Percentiles rank a stretch among this genome's conserved stretches.
These are phyloP conservation scores for Acronicta alni DNA, from an alignment of 2,888 invertebrate species.

Conservation along the genomic window DNA sequence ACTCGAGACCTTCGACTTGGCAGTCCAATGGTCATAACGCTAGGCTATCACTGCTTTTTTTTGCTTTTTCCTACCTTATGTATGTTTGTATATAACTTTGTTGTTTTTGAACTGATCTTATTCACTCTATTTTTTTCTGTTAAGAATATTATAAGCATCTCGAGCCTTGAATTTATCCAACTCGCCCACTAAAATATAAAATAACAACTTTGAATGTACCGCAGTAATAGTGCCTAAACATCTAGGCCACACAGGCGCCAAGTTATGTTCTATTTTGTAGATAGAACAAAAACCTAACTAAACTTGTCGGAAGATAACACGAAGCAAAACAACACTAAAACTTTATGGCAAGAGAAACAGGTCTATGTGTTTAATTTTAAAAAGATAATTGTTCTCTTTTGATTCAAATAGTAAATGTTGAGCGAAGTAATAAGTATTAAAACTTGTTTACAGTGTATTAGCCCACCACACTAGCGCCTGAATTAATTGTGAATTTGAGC, in stretches of 20 bases:
- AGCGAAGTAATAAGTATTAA: slow-evolving; percentile 13
- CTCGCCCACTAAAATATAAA: slow-evolving; percentile 4
- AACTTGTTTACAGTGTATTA: slow-evolving; percentile 17
- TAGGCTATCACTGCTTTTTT: no score
- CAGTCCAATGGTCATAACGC: no score
- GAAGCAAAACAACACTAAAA: slow-evolving; percentile 1
- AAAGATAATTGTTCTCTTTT: slow-evolving; percentile 19
- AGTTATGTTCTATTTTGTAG: background rate
- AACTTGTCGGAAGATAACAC: slow-evolving; percentile 3
- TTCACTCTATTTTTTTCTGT: no score
- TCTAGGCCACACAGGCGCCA: no score
- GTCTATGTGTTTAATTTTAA: slow-evolving; percentile 13
- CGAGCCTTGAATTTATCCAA: background rate
- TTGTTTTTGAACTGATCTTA: no score
- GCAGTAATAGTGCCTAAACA: no score
- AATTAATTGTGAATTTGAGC: no score
- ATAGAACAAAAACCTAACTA: slow-evolving; percentile 7
- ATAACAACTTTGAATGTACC: background rate
- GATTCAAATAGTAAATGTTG: slow-evolving; percentile 7
- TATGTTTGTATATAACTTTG: no score
- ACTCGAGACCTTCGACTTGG: no score
- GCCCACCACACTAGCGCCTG: no score
- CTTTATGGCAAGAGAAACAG: slow-evolving; percentile 8
- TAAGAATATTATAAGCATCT: background rate
- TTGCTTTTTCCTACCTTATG: no score